Base-by-base conservation (phyloP, 2,888 invertebrate genomes). In the Hyposoter didymator region DNA sequence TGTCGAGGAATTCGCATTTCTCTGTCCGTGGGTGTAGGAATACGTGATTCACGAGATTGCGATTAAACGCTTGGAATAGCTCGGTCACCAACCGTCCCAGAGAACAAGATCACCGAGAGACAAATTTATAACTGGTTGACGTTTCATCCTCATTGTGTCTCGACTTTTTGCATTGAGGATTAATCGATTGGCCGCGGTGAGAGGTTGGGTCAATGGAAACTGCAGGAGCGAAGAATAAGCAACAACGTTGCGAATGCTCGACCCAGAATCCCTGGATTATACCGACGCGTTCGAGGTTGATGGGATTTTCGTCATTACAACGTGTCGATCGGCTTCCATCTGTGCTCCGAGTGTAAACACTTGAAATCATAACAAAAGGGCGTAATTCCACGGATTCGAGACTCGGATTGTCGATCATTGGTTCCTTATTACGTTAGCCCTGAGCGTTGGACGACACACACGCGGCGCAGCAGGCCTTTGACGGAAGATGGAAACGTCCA, bases 291-390 rank as follows among this genome's bases (percentile, higher is more conserved):
- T 32, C 19, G 72, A 84, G 81, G 67, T 62, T 79, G 70, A 79
- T 82, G 32, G 70, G 78, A 82, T 85, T 85, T 85, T 82, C 78
- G 78, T 72, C 70, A 85, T 85, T 85, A 55, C 59, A 10, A 6
- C 28, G 52, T 12, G 28, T 59, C 35, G 35, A 62, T 70, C 35
- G 17, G 28, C 43, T 69, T 49, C 32, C 28, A 39, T 39, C 19
- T 32, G 17, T 22, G n/a, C 39, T 59, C 17, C 22, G 14, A 6
- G 55, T 22, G n/a, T 59, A 28, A 59, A 28, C 14, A 12, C 59
- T 59, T 28, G 59, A 14, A 59, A 59, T 5, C 4, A 6, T 14
- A 14, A 59, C 3, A 28, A 59, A 59, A 59, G 14, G 28, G 59
- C 59, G 59, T 59, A 59, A 28, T 28, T 59, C 12, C 14, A 59